Percentiles rank a stretch among this genome's conserved stretches.
Evolutionary conservation across 1,140 invertebrate species (phyloP).

Genomic region (Paraescarpia echinospica): DNA sequence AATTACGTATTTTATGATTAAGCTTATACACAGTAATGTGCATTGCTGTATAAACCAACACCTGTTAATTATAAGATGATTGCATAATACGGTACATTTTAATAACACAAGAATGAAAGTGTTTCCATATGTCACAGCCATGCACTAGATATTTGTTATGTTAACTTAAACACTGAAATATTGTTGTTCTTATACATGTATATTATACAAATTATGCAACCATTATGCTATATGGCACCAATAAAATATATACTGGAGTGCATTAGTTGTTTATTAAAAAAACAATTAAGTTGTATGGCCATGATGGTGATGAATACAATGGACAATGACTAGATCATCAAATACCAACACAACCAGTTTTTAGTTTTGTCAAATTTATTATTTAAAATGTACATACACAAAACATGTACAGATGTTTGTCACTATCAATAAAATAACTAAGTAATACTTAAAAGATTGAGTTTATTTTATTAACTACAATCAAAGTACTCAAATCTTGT

Average conservation of each 20-base stretch:
- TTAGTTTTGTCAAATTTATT: not conserved
- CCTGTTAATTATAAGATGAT: not conserved
- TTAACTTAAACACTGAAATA: not conserved
- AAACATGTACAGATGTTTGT: not conserved
- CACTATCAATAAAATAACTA: not conserved
- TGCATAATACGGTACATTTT: not conserved
- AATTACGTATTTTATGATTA: too few species aligned
- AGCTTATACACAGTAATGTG: not conserved
- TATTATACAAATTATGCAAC: not conserved
- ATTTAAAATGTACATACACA: not conserved
- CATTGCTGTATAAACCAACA: not conserved
- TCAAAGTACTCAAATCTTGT: not conserved
- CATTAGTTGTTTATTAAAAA: not conserved
- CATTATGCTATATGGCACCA: not conserved
- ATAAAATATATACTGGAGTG: not conserved
- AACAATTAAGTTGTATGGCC: not conserved
- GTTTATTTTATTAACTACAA: not conserved
- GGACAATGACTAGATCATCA: not conserved
- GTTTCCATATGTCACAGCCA: not conserved
- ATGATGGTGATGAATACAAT: not conserved
- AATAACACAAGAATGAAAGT: not conserved
- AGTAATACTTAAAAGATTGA: not conserved
- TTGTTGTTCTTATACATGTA: not conserved
- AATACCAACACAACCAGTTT: not conserved
- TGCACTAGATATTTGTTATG: not conserved